Evolutionary conservation across 2,113 vertebrate species (phyloP).

Genomic region (Grantiella picta): DNA sequence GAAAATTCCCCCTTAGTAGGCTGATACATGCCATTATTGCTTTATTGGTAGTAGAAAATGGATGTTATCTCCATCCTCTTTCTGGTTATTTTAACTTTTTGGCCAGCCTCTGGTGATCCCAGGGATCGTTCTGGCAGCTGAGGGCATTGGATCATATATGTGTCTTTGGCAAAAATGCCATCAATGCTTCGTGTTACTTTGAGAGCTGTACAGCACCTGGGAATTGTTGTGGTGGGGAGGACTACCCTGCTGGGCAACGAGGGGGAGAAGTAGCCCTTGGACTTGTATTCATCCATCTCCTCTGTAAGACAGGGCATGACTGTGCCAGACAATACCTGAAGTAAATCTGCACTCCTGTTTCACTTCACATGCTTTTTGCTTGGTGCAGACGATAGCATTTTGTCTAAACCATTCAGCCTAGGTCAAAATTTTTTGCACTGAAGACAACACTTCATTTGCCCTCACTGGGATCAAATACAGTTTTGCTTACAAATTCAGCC

Average conservation of each 20-base stretch:
- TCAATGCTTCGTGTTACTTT: neutral
- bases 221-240: neutral
- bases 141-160: neutral
- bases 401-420: neutral
- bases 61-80: neutral
- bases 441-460: neutral
- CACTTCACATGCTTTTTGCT: neutral
- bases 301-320: neutral
- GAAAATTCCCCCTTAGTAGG: neutral
- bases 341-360: neutral
- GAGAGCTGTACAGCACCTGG: neutral
- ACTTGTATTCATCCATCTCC: neutral
- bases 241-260: neutral
- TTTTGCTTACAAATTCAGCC: neutral
- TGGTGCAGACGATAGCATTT: neutral
- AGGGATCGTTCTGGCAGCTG: neutral
- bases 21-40: neutral
- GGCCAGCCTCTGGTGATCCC: neutral
- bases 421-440: neutral
- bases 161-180: neutral
- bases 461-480: neutral
- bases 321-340: neutral
- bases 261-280: neutral
- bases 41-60: neutral
- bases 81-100: neutral